Evolutionary conservation across 2,888 invertebrate species (phyloP), one percentile per base, ranked within the genome.

Genomic region (Harpagoxenus sublaevis): DNA sequence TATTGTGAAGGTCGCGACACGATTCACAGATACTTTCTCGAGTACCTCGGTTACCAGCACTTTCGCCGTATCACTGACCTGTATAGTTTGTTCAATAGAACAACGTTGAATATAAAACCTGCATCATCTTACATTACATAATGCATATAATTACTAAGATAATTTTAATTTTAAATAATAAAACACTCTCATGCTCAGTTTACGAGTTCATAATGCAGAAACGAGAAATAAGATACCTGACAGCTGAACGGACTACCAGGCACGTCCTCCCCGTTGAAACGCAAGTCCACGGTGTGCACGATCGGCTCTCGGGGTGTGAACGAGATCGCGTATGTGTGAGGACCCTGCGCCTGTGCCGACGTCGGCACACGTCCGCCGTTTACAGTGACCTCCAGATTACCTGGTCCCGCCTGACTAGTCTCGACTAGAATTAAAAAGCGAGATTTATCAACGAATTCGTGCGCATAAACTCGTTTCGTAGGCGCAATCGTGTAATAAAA

Each of bases 291-390:
- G 0, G 98, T 98, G 94, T 99, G 99, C 48, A 97, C 97, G 81
- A 98, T 97, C 0, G 98, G 97, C 93, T 99, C 98, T 63, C 98
- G 97, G 0, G 99, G 99, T 10, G 99, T 98, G 95, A 99, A 99
- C 51, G 99, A 99, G 92, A 99, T 99, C 42, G 99, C 98, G 95
- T 99, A 99, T 0, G 98, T 98, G 94, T 99, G 98, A 45, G 99
- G 98, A 48, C 99, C 99, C 94, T 99, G 98, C 0, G 99, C 99
- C 94, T 99, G 99, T 15, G 99, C 99, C 39, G 98, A 98, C 0
- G 99, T 99, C 0, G 99, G 99, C 51, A 99, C 99, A 86, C 99
- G 97, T 0, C 99, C 99, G 9, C 99, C 99, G 94, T 99, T 99
- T 45, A 99, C 99, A 0, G 99, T 99, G 84, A 99, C 99, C 95